phyloP scores from a whole-genome alignment of 2,797 vertebrate genomes.

The Intellagama lesueurii region DNA sequence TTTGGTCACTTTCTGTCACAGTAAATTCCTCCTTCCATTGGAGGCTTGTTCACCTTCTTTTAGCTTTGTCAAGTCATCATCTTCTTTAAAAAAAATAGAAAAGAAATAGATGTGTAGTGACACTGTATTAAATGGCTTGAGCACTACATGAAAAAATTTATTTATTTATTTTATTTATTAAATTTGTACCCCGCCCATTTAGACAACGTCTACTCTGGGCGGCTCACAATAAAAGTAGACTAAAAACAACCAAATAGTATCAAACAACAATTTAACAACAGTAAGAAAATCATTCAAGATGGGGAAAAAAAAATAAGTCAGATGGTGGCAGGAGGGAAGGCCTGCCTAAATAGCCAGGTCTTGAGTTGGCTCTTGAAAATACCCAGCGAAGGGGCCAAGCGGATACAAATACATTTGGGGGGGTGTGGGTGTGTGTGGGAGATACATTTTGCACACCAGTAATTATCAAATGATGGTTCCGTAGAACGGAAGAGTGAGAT shows the following conservation, averaged over 20 bases:
- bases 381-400: too few species aligned
- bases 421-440: neutral
- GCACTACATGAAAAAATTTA: neutral
- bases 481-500: neutral
- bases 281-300: too few species aligned
- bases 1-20: conserved; percentile 51
- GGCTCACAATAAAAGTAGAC: too few species aligned
- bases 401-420: neutral
- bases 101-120: neutral
- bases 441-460: neutral
- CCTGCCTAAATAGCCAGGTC: too few species aligned
- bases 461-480: neutral
- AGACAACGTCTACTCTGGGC: too few species aligned
- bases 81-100: neutral
- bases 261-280: too few species aligned
- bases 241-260: too few species aligned
- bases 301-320: too few species aligned
- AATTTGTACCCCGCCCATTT: too few species aligned
- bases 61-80: conserved; percentile 27
- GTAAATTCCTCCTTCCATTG: conserved; percentile 47
- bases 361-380: too few species aligned
- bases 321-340: too few species aligned
- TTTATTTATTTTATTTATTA: too few species aligned
- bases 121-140: conserved; percentile 21
- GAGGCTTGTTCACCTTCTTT: conserved; percentile 30